phyloP scores from a whole-genome alignment of 2,888 invertebrate species.

The Drosophila macrospina region DNA sequence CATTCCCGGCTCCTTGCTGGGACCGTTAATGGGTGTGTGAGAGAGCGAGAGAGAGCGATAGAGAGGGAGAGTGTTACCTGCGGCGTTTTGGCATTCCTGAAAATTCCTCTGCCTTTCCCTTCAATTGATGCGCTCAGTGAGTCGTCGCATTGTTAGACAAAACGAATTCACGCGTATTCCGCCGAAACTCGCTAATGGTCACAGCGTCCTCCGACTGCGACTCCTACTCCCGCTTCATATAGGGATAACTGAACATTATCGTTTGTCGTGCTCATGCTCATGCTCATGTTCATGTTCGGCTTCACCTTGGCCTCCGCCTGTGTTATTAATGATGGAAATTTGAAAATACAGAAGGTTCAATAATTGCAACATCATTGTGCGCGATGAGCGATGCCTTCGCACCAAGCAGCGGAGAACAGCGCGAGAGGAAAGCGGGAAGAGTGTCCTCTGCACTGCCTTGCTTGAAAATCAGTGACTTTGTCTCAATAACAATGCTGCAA shows the following conservation, averaged over 20 bases:
- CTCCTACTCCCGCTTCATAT: background rate
- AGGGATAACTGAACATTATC: slow-evolving; percentile 10
- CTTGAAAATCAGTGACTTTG: slow-evolving; percentile 69
- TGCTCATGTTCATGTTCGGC: slow-evolving; percentile 25
- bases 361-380: slow-evolving; percentile 85
- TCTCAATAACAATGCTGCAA: slow-evolving; percentile 65
- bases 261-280: slow-evolving; percentile 8
- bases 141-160: slow-evolving; percentile 79
- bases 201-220: slow-evolving; percentile 63
- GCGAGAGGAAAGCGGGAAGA: background rate
- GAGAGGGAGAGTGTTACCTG: slow-evolving; percentile 74
- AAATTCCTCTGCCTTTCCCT: slow-evolving; percentile 71
- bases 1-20: slow-evolving; percentile 82
- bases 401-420: background rate
- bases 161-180: slow-evolving; percentile 84
- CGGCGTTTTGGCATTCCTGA: slow-evolving; percentile 80
- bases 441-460: slow-evolving; percentile 26
- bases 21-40: slow-evolving; percentile 82
- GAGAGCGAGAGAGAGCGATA: slow-evolving; percentile 21
- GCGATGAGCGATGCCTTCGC: slow-evolving; percentile 63
- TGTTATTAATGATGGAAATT: slow-evolving; percentile 85
- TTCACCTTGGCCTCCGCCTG: slow-evolving; percentile 84
- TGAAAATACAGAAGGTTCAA: slow-evolving; percentile 86
- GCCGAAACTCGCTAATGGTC: slow-evolving; percentile 84
- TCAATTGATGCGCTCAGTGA: slow-evolving; percentile 79